Percentiles rank a stretch among this genome's conserved stretches.
Conservation (phyloP, 2,797 vertebrate genomes). For the Sebastes itinus region DNA sequence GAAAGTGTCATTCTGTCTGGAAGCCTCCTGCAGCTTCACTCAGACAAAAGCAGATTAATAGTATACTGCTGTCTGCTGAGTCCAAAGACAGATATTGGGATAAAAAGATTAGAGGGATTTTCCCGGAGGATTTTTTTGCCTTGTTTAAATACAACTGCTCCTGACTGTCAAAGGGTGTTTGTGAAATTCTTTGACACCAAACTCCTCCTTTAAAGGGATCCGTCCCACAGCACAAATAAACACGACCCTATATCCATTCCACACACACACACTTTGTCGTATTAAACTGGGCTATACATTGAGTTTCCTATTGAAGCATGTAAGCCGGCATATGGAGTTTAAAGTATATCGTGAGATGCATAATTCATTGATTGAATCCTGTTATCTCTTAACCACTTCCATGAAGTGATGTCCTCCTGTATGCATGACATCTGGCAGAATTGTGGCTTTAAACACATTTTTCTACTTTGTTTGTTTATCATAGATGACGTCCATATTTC, state of each 20-base stretch:
- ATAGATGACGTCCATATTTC: not conserved
- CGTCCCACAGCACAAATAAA: constrained; percentile 51
- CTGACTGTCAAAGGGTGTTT: constrained; percentile 77
- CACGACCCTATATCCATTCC: constrained; percentile 17
- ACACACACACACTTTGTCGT: not conserved
- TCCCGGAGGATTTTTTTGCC: constrained; percentile 64
- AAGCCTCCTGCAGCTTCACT: constrained; percentile 59
- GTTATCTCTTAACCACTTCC: not conserved
- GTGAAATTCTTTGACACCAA: constrained; percentile 72
- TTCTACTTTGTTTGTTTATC: not conserved
- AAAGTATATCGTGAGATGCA: constrained; percentile 11
- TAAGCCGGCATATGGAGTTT: constrained; percentile 1
- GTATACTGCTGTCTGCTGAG: constrained; percentile 66
- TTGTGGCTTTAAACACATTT: not conserved
- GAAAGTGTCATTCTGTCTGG: constrained; percentile 65
- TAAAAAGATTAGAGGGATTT: constrained; percentile 82
- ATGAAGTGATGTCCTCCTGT: not conserved
- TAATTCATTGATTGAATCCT: constrained; percentile 17
- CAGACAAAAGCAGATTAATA: constrained; percentile 77
- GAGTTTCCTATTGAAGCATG: not conserved
- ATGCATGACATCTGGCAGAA: not conserved
- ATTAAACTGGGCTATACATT: constrained; percentile 4
- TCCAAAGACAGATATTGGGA: constrained; percentile 79
- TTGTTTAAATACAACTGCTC: constrained; percentile 79
- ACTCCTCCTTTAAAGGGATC: constrained; percentile 63